Evolutionary conservation across 2,113 vertebrate species (phyloP).

Genomic region (Promerops cafer): DNA sequence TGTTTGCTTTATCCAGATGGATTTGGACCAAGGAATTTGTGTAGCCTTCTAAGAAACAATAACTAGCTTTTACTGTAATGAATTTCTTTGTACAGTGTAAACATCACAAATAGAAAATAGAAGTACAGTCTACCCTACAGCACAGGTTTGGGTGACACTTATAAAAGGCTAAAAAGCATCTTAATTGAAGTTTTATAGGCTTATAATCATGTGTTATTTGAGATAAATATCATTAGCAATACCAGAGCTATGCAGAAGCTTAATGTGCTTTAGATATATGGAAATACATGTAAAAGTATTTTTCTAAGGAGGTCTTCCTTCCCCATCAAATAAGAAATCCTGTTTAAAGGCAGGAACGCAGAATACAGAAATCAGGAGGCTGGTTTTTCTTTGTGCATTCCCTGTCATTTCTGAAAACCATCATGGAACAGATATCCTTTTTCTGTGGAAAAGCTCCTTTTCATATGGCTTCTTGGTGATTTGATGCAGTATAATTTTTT

Average conservation of each 20-base stretch:
- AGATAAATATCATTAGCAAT: neutral
- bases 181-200: conserved; percentile 35
- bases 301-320: neutral
- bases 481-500: neutral
- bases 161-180: conserved; percentile 7
- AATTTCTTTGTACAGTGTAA: neutral
- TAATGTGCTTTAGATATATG: neutral
- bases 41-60: neutral
- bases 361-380: neutral
- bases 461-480: neutral
- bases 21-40: neutral
- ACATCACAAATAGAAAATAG: conserved; percentile 7
- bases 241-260: neutral
- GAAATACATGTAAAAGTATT: neutral
- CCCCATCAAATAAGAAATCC: neutral
- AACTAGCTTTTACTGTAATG: neutral
- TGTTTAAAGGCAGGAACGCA: neutral
- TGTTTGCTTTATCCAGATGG: neutral
- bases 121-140: neutral
- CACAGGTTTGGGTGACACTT: neutral
- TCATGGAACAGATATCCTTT: neutral
- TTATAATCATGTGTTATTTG: neutral
- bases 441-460: neutral
- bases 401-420: neutral
- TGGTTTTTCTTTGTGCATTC: neutral